A percentile compares a stretch with the other conserved stretches of the same genome.
Evolutionary conservation across 2,113 vertebrate species (phyloP).

Genomic region (Lota lota): DNA sequence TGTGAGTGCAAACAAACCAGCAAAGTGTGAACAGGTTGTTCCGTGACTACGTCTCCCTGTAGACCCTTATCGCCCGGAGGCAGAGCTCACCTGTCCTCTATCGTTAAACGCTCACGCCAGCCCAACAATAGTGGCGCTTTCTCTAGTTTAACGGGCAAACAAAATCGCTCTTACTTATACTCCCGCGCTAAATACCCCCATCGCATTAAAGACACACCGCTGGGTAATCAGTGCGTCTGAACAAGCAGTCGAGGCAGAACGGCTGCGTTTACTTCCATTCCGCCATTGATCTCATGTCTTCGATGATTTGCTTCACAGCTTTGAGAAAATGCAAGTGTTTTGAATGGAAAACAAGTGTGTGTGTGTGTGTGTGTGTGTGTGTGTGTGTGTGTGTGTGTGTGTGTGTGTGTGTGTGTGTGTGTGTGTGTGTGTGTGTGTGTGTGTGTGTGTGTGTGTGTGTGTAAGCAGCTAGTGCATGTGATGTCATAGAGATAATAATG

Average conservation of each 20-base stretch:
- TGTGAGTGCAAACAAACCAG: neutral
- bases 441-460: neutral
- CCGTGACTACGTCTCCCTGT: slow-evolving; percentile 24
- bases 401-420: slow-evolving; percentile 2
- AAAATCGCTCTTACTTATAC: slow-evolving; percentile 21
- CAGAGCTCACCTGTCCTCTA: slow-evolving; percentile 70
- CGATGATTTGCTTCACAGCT: slow-evolving; percentile 62
- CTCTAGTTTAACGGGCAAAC: slow-evolving; percentile 39
- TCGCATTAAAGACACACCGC: neutral
- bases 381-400: slow-evolving; percentile 2
- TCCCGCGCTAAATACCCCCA: slow-evolving; percentile 25
- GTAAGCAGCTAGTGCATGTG: slow-evolving; percentile 41
- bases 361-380: neutral
- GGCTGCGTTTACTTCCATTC: slow-evolving; percentile 1
- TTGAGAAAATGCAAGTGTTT: slow-evolving; percentile 52
- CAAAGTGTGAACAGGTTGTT: slow-evolving; percentile 33
- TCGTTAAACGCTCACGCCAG: slow-evolving; percentile 56
- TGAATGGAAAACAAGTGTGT: slow-evolving; percentile 51
- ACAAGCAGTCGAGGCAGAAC: slow-evolving; percentile 47
- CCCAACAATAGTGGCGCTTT: slow-evolving; percentile 21
- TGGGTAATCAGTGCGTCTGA: slow-evolving; percentile 27
- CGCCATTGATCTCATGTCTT: slow-evolving; percentile 56
- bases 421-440: neutral
- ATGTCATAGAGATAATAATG: slow-evolving; percentile 56
- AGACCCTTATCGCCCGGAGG: slow-evolving; percentile 60